Evolutionary conservation across 2,113 vertebrate species (phyloP), one percentile per base, ranked within the genome.

Genomic region (Vulpes ferrilata): DNA sequence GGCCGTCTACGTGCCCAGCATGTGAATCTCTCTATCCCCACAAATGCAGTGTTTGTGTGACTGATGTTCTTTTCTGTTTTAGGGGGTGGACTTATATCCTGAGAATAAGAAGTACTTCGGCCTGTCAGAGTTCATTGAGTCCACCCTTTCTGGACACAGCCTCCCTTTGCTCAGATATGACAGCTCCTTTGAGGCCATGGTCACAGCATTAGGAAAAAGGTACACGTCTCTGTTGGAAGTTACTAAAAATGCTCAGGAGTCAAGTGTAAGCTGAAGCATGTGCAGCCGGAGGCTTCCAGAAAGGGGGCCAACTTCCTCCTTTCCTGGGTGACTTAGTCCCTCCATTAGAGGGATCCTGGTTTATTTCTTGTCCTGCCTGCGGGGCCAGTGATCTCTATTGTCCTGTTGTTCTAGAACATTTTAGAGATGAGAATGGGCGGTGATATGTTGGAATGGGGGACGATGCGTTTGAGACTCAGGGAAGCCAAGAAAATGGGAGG

Each of bases 121-220:
- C 23, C 98, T 99, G 82, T 99, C 99, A 5, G 99, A 99, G 98
- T 99, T 99, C 90, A 99, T 99, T 74, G 99, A 99, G 67, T 99
- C 99, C 3, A 99, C 99, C 0, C 98, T 99, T 15, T 99, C 99
- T 2, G 99, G 99, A 32, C 99, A 99, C 87, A 99, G 99, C 71
- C 99, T 99, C 80, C 99, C 99, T 8, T 96, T 99, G 96, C 99
- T 99, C 95, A 99, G 99, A 80, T 99, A 99, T 0, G 99, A 99
- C 98, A 99, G 99, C 95, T 99, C 99, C 73, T 99, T 99, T 96
- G 99, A 99, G 98, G 99, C 99, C 97, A 99, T 99, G 99, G 99
- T 99, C 69, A 98, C 99, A 19, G 99, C 99, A 3, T 97, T 99
- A 97, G 99, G 99, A 90, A 99, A 99, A 97, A 99, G 99, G 99